Percentiles rank a stretch among this genome's conserved stretches.
These are phyloP conservation scores for Paralinhomoeus sp. DNA, from an alignment of 2,888 invertebrate genomes.

Conservation along the genomic window DNA sequence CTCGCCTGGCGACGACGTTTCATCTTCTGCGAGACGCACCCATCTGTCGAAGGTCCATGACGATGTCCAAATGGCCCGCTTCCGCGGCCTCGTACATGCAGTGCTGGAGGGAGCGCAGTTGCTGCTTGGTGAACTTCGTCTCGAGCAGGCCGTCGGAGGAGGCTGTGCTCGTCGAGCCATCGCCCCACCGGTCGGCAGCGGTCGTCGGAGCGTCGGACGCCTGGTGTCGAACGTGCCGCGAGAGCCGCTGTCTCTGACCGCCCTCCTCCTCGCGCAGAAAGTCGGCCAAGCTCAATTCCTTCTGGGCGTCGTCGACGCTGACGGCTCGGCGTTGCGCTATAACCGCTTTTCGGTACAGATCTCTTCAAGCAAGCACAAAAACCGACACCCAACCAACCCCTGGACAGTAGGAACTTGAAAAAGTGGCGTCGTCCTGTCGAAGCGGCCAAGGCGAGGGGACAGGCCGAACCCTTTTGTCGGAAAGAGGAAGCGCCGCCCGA, in stretches of 20 bases:
- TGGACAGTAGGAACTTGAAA: not conserved
- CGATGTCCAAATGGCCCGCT: conserved; percentile 67
- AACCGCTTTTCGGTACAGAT: too few relatives aligned
- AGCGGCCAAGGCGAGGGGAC: conserved; percentile 66
- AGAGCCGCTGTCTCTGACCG: not conserved
- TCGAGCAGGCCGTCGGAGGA: too few relatives aligned
- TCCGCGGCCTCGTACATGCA: conserved; percentile 84
- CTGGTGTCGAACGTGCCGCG: too few relatives aligned
- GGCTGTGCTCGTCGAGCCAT: too few relatives aligned
- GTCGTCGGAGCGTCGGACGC: too few relatives aligned
- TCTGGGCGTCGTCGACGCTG: not conserved
- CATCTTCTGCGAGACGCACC: conserved; percentile 22
- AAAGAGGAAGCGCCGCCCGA: not conserved
- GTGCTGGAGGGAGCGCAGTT: conserved; percentile 31
- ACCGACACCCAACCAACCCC: not conserved
- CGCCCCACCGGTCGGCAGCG: too few relatives aligned
- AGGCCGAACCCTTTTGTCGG: conserved; percentile 44
- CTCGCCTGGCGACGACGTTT: not conserved
- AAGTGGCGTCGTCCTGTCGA: conserved; percentile 59
- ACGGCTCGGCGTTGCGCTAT: too few relatives aligned
- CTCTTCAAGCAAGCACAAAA: not conserved
- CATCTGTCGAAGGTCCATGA: conserved; percentile 57
- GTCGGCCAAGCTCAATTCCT: conserved; percentile 3
- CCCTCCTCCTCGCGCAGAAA: conserved; percentile 1
- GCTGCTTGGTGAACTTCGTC: not conserved